These are phyloP conservation scores for Sinonovacula constricta DNA, from an alignment of 1,140 invertebrate genomes.

Conservation along the genomic window DNA sequence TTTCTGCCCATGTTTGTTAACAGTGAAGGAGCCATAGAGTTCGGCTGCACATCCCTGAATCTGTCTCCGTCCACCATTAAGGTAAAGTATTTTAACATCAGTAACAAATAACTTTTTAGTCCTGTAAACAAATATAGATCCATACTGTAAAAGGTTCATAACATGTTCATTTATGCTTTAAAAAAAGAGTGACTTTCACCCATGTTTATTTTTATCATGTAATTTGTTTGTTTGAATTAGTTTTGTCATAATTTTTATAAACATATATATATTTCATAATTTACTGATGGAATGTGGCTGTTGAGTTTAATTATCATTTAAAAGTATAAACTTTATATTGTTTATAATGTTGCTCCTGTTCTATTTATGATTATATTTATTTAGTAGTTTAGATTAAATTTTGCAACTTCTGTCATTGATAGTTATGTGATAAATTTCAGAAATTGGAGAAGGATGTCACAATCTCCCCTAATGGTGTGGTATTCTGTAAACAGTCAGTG, in stretches of 20 bases:
- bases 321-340: background rate
- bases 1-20: constrained; percentile 57
- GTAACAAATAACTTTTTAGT: constrained; percentile 4
- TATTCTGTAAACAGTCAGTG: constrained; percentile 90
- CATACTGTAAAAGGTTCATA: background rate
- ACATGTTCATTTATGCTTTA: no score
- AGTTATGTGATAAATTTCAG: constrained; percentile 69
- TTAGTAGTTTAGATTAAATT: background rate
- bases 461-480: constrained; percentile 95
- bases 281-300: background rate
- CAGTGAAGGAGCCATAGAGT: constrained; percentile 85
- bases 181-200: no score
- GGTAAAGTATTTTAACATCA: constrained; percentile 63
- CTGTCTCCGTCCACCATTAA: constrained; percentile 74
- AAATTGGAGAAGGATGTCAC: constrained; percentile 83
- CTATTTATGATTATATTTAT: background rate
- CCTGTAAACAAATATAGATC: background rate
- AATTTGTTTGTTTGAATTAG: background rate
- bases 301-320: no score
- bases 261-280: background rate
- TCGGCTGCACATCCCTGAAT: constrained; percentile 81
- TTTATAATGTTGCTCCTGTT: background rate
- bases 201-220: background rate
- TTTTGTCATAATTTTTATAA: background rate
- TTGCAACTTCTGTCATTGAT: background rate